Conservation (phyloP, 2,797 vertebrate species). For the Otus scops region DNA sequence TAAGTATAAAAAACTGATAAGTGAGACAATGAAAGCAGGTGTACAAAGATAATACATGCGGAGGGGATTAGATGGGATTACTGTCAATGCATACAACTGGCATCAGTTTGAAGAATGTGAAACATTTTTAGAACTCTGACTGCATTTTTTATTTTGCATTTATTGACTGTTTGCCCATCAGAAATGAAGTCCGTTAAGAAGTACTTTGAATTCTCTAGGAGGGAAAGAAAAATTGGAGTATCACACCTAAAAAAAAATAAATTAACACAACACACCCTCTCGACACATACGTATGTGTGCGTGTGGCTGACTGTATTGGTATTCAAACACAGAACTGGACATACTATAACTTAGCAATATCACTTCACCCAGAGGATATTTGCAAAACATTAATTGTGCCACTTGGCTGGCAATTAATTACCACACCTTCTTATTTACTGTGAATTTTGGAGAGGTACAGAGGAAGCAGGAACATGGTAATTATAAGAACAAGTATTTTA, state of each 20-base stretch:
- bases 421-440: not conserved
- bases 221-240: not conserved
- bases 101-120: constrained; percentile 13
- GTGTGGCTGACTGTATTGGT: not conserved
- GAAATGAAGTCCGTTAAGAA: not conserved
- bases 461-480: not conserved
- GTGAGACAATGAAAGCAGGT: constrained; percentile 32
- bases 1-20: not conserved
- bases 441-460: not conserved
- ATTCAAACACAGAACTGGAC: not conserved
- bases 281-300: rapidly evolving
- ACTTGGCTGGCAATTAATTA: not conserved
- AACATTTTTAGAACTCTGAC: constrained; percentile 8
- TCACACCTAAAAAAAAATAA: not conserved
- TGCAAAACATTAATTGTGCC: not conserved
- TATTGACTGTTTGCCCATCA: not conserved
- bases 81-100: not conserved
- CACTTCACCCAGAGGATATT: not conserved
- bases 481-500: not conserved
- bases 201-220: not conserved
- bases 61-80: constrained; percentile 42
- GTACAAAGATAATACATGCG: constrained; percentile 1
- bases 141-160: constrained; percentile 14
- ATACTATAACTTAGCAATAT: not conserved
- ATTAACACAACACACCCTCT: not conserved